Base-by-base conservation (phyloP, 1,140 invertebrate species). In the Drosophila nigrodunni region DNA sequence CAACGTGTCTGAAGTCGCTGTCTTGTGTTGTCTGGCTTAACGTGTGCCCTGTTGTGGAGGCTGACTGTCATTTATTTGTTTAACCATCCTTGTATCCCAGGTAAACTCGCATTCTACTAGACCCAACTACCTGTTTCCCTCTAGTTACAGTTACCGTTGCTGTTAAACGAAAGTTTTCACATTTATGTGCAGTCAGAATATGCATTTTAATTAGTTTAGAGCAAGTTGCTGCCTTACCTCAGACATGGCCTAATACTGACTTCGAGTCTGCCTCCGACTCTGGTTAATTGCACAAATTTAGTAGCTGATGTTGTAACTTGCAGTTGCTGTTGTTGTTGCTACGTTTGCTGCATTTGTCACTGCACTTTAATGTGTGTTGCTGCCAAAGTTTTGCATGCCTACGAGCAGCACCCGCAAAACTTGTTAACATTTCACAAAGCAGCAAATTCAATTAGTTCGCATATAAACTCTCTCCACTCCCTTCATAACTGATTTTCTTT, bases 201-300 rank as follows among this genome's bases (percentile, higher is more conserved):
- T 87, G 83, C 85, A 88, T 87, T 87, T 87, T 87, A 87, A 87
- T 87, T 87, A 87, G 83, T 87, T 87, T 87, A 87, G 83, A 74
- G 79, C 54, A 83, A 87, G 83, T 87, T 87, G 83, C 75, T 70
- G 44, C 59, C 18, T 13, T 39, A 25, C 11, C 59, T 46, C 54
- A 83, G 72, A 61, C 68, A 52, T 61, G 57, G 35, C 15, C 52
- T 57, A 30, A 21, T 15, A 37, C 37, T 7, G 35, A 41, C 13
- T 18, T 55, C n/a, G 6, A 57, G 50, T 11, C 37, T 43, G 34
- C 7, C 54, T 35, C 65, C 47, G 62, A 64, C 69, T 78, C 80
- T 87, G 83, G 83, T 87, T 87, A 87, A 88, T 87, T 88, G 85
- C 77, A 67, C 69, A 83, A 87, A 86, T 87, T 86, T 86, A 86